Base-by-base conservation (phyloP, 2,888 invertebrate genomes). In the Dione vanillae region DNA sequence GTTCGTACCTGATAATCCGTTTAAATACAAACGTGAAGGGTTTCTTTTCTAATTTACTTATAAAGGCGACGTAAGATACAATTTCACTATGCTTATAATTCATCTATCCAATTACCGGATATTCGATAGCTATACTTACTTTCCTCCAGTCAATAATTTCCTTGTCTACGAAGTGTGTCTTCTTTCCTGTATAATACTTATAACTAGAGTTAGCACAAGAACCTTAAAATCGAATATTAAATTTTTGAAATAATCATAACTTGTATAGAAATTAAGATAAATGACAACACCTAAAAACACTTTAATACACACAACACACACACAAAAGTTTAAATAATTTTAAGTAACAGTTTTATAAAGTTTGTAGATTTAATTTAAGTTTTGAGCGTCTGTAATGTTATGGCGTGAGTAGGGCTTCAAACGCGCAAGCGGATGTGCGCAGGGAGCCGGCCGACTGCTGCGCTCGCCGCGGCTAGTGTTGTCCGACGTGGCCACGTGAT, bases 351-450 rank as follows among this genome's bases (percentile, higher is more conserved):
- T 52, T 52, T 61, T 54, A 41, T 45, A 49, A 58, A 65, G 45
- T 37, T 66, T 61, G 16, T 70, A n/a, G 65, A 49, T 35, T 49
- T 45, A 56, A 40, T 56, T 67, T 45, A 61, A 64, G 64, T 65
- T 67, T 65, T 19, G 41, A 70, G 61, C 67, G 61, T 68, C 59
- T 70, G 35, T 67, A 64, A 59, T 64, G 64, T 65, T 64, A 12
- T 69, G 62, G 64, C 69, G 37, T 69, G 64, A 54, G 68, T 69
- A 69, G 69, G 69, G 69, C 54, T 69, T 69, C 64, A 37, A 70
- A 70, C 65, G 87, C 89, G 87, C 90, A 91, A 87, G 87, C 92
- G 92, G 92, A 93, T 93, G 91, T 92, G 92, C 88, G 85, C 85
- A 78, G 80, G 83, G 86, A 84, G 87, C 90, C 88, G 88, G 85